Base-by-base conservation (phyloP, 2,888 invertebrate species). In the Noctuana brunneofusca region DNA sequence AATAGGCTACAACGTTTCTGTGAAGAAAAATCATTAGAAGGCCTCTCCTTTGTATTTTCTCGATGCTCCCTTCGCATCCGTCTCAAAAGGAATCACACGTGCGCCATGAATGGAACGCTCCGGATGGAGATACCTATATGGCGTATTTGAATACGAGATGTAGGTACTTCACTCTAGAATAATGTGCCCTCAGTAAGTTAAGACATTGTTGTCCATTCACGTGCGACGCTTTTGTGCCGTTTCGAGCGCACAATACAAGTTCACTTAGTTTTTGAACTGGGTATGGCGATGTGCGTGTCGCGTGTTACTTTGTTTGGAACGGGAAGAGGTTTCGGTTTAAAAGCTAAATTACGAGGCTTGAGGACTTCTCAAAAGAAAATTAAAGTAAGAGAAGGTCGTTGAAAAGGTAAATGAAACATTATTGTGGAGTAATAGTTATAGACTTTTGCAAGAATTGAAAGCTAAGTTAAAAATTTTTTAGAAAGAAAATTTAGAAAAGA, bases 61-160 rank as follows among this genome's bases (percentile, higher is more conserved):
- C n/a, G 38, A 38, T 38, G 38, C 16, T 38, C 22, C 53, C 20
- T 54, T 20, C 55, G 80, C 84, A 82, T 86, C 87, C 87, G 84
- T 81, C 80, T 83, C 80, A 81, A 75, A 70, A 77, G 80, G 77
- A 69, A 68, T 69, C 67, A 79, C 89, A 89, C 89, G 89, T 90
- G 89, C 78, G 83, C 75, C 71, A 75, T 89, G 79, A 89, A 90
- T 86, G 75, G 81, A 71, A 68, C 77, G 67, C 83, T 83, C 86
- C 88, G 87, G 88, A 87, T 87, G 73, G 72, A 72, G 69, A 70
- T 68, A 69, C 54, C 43, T 60, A 53, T 59, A 60, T 46, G 59
- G 52, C 54, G 60, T 55, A 54, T 60, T 60, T 60, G 60, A 60
- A 60, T 63, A 43, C 49, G 62, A 62, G 54, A 60, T 60, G 62